These are phyloP conservation scores for Platyrinchus mystaceus DNA, from an alignment of 2,797 vertebrate species.

Conservation along the genomic window DNA sequence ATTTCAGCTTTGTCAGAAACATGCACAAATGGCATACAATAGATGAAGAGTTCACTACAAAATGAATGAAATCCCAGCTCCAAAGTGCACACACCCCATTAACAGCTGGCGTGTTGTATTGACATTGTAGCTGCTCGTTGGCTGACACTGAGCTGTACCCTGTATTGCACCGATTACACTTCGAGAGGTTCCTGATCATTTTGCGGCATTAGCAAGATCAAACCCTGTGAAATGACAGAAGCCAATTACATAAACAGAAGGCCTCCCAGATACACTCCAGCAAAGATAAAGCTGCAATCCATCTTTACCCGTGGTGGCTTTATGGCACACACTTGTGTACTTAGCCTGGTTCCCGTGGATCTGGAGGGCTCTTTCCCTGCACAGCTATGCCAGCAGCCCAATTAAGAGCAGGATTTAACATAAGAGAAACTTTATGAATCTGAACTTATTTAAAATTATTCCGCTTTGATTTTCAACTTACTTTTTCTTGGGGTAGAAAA, in stretches of 20 bases:
- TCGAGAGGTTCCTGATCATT: background rate
- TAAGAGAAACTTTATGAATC: conserved; percentile 7
- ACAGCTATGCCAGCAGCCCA: background rate
- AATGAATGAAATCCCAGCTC: background rate
- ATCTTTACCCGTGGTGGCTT: background rate
- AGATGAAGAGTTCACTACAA: background rate
- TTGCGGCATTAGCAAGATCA: background rate
- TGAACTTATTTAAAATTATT: conserved; percentile 40
- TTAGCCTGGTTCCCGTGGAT: background rate
- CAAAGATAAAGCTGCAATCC: background rate
- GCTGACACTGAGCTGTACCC: background rate
- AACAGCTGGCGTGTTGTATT: background rate
- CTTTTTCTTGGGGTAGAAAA: background rate
- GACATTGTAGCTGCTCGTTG: background rate
- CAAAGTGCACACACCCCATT: background rate
- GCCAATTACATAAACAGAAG: background rate
- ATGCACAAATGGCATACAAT: background rate
- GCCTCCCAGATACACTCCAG: background rate
- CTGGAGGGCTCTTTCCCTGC: background rate
- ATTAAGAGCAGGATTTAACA: conserved; percentile 34
- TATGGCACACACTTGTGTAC: background rate
- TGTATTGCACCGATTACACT: background rate
- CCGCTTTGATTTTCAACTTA: background rate
- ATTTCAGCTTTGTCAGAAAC: background rate
- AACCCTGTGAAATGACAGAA: background rate